A percentile compares a stretch with the other conserved stretches of the same genome.
Evolutionary conservation across 2,797 vertebrate genomes (phyloP).

Genomic region (Bucorvus abyssinicus): DNA sequence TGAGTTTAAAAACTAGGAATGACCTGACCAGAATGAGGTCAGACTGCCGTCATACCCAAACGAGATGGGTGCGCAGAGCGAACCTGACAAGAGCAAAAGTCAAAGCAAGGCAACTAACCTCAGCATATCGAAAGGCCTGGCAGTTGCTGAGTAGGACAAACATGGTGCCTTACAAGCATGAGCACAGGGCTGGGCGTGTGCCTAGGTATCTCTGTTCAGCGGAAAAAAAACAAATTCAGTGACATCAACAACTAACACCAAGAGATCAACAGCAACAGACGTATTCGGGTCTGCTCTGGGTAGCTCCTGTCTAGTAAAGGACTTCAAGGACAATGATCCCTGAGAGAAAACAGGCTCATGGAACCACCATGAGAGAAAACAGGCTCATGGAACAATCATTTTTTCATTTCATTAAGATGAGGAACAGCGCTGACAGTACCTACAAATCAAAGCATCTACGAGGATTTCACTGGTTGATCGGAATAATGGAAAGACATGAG

Average conservation of each 20-base stretch:
- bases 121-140: neutral
- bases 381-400: neutral
- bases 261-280: neutral
- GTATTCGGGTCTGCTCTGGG: neutral
- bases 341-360: neutral
- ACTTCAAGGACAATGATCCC: neutral
- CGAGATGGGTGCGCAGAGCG: neutral
- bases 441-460: neutral
- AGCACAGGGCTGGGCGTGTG: neutral
- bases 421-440: neutral
- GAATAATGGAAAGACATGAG: neutral
- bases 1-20: neutral
- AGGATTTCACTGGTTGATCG: neutral
- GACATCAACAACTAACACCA: neutral
- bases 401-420: neutral
- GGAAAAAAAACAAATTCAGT: neutral
- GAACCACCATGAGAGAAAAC: neutral
- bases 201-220: neutral
- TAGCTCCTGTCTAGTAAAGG: neutral
- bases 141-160: neutral
- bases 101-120: neutral
- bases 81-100: neutral
- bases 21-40: neutral
- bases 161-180: neutral
- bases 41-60: neutral